phyloP scores from a whole-genome alignment of 2,113 vertebrate genomes.

The Sapajus apella region DNA sequence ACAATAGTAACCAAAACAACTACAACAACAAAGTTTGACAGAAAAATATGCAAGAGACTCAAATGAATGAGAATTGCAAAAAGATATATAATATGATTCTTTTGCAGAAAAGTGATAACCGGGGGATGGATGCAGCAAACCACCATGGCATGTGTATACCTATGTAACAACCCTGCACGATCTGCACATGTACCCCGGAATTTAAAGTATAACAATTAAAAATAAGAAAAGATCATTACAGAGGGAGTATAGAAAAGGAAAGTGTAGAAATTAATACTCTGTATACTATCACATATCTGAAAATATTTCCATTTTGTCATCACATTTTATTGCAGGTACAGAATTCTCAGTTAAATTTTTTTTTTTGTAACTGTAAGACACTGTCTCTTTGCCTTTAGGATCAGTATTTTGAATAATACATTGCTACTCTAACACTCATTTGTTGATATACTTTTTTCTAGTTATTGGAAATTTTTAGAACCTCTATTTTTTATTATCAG shows the following conservation, averaged over 20 bases:
- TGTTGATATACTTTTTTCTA: not conserved
- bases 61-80: too few species aligned
- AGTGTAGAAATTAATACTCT: not conserved
- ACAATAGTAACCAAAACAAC: not conserved
- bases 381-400: not conserved
- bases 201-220: too few species aligned
- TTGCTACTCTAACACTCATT: not conserved
- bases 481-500: not conserved
- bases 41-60: not conserved
- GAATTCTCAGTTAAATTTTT: not conserved
- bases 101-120: not conserved
- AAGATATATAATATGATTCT: not conserved
- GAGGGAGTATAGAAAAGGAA: not conserved
- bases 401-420: not conserved
- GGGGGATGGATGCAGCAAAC: too few species aligned
- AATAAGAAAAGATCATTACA: not conserved
- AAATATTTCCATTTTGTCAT: not conserved
- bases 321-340: not conserved
- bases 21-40: not conserved
- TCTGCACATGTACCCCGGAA: too few species aligned
- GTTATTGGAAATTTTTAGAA: not conserved
- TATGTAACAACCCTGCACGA: too few species aligned
- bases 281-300: not conserved
- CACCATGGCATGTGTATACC: too few species aligned
- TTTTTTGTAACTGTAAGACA: not conserved